These are phyloP conservation scores for Protodeltote pygarga DNA, from an alignment of 2,888 invertebrate genomes.

Conservation along the genomic window DNA sequence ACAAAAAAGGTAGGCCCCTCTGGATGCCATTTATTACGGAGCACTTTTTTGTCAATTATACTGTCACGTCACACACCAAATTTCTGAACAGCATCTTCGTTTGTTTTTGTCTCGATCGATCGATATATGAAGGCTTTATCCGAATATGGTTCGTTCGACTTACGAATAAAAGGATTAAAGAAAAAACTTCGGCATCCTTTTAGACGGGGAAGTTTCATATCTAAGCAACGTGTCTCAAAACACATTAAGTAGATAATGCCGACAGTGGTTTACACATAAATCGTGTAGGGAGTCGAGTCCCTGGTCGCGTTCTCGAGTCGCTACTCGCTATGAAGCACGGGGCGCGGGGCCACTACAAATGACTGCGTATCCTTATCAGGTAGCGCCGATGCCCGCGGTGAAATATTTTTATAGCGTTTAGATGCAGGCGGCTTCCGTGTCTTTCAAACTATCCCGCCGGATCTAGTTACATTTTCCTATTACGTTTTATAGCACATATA, in stretches of 20 bases:
- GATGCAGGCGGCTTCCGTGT: slow-evolving; percentile 76
- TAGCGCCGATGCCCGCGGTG: slow-evolving; percentile 76
- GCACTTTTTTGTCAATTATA: slow-evolving; percentile 69
- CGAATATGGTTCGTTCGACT: slow-evolving; percentile 50
- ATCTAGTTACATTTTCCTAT: slow-evolving; percentile 76
- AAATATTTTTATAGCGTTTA: slow-evolving; percentile 82
- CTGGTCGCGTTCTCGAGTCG: slow-evolving; percentile 42
- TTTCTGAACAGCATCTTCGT: slow-evolving; percentile 55
- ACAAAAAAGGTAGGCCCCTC: slow-evolving; percentile 69
- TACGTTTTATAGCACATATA: slow-evolving; percentile 61
- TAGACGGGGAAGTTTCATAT: slow-evolving; percentile 58
- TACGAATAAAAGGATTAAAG: slow-evolving; percentile 50
- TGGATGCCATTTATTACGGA: slow-evolving; percentile 65
- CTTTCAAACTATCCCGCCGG: slow-evolving; percentile 57
- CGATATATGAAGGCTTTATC: slow-evolving; percentile 53
- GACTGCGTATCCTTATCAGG: slow-evolving; percentile 83
- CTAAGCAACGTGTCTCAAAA: slow-evolving; percentile 69
- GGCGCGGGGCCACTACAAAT: slow-evolving; percentile 76
- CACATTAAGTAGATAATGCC: slow-evolving; percentile 67
- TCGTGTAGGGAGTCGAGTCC: slow-evolving; percentile 58
- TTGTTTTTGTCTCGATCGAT: slow-evolving; percentile 61
- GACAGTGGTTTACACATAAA: slow-evolving; percentile 73
- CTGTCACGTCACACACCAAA: slow-evolving; percentile 64
- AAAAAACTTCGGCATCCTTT: slow-evolving; percentile 57
- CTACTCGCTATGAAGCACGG: slow-evolving; percentile 67